Evolutionary conservation across 2,888 invertebrate genomes (phyloP), one percentile per base, ranked within the genome.

Genomic region (Cataglyphis albicans): DNA sequence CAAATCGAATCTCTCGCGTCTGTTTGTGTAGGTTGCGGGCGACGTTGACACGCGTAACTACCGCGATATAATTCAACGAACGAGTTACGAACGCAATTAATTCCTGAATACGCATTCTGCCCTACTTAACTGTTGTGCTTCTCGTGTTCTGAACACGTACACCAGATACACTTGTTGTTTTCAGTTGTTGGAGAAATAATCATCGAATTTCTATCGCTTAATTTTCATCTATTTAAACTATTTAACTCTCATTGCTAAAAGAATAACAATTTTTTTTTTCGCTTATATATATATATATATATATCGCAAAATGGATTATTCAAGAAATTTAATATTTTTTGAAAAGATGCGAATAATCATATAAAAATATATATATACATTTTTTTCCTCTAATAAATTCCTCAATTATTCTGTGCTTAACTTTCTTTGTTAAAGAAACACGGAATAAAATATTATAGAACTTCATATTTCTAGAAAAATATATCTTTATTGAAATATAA

Each of bases 21-120:
- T 57, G 68, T 78, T 35, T 41, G 68, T 29, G 32, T 32, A 32
- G 3, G 21, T 52, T 59, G 52, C 21, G 18, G 35, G 21, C 44
- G 44, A 80, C 72, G 59, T 80, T 80, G 78, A 80, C 81, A 81
- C 76, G 64, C 75, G 81, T 64, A 76, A 81, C 73, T 81, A 52
- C 64, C 75, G 32, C 76, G 74, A 76, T 76, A 55, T 81, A 76
- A 74, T 81, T 63, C 55, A 55, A 64, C 64, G 52, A 48, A 76
- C 81, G 63, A 41, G 72, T 59, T 59, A 59, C 70, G 32, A 68
- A 44, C 35, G 59, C 72, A 80, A 80, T 80, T 80, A 80, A 72
- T 61, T 80, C 7, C 59, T 48, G 44, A 80, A 70, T 35, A 59
- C 59, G 44, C 59, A 80, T 80, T 72, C 44, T 67, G 55, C 52